Evolutionary conservation across 1,140 invertebrate species (phyloP).

Genomic region (Andrena cerasifolii): DNA sequence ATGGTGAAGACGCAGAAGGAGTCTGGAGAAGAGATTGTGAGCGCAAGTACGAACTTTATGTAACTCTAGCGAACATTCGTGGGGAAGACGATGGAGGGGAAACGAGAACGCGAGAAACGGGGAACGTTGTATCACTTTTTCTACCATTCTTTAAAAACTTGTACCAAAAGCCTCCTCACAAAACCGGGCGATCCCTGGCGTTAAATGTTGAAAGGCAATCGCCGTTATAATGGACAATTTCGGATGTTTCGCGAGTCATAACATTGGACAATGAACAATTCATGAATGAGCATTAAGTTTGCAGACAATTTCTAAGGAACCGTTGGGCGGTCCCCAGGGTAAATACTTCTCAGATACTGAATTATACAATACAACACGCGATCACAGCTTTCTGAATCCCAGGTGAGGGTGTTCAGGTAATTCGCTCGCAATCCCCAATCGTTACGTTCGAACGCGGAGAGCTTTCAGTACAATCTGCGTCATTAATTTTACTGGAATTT

Average conservation of each 20-base stretch:
- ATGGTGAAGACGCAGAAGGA: neutral
- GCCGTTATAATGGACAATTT: no score
- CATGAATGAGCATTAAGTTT: no score
- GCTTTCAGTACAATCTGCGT: neutral
- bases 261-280: no score
- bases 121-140: neutral
- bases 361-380: no score
- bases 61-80: neutral
- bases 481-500: neutral
- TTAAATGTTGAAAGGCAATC: no score
- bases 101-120: neutral
- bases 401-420: neutral
- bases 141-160: no score
- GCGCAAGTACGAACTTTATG: neutral
- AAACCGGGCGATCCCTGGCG: no score
- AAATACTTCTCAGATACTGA: no score
- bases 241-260: no score
- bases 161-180: no score
- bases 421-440: neutral
- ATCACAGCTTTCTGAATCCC: neutral
- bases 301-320: no score
- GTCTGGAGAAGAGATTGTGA: neutral
- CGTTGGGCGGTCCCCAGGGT: no score
- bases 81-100: conserved; percentile 27
- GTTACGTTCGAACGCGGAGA: neutral